Base-by-base conservation (phyloP, 2,113 vertebrate species). In the Nesogale talazaci region DNA sequence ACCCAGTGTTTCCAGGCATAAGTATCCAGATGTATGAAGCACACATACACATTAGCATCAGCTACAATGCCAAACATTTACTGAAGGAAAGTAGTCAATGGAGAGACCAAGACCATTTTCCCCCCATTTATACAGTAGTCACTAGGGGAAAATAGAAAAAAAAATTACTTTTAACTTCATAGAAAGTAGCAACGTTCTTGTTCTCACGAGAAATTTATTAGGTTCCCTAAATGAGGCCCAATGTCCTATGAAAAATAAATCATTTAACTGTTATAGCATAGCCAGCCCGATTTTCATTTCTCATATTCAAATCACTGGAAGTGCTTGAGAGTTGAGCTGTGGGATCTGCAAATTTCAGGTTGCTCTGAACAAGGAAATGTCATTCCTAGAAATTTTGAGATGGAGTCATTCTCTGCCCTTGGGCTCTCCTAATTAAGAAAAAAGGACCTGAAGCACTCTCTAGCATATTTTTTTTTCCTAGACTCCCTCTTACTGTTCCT, bases 401-500 rank as follows among this genome's bases (percentile, higher is more conserved):
- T 52, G 46, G 59, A 34, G n/a, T 89, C 56, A 38, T 89, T 90
- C 11, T 70, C 29, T 83, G 42, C 34, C 38, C 29, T 59, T 72
- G 59, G 63, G 31, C 31, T 89, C 34, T 89, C 59, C 22, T 83
- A 69, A 27, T 85, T 90, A 89, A 92, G 65, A 12, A 67, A 91
- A 88, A 91, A 42, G 65, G 72, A 81, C 65, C 46, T 81, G 63
- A 63, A 93, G 75, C 15, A 52, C 38, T 86, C 91, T 76, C n/a
- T 59, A 61, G 61, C 61, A 61, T 90, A 27, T 78, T n/a, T 67
- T 61, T 17, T 20, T 76, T 17, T 40, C 46, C 75, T 79, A 63
- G 56, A 90, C 79, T 93, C 83, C 78, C 38, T 56, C 92, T 93
- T 78, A 88, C 92, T 94, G 78, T 88, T 61, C 42, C 80, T 82